Base-by-base conservation (phyloP, 2,888 invertebrate genomes). In the Salpingus planirostris region DNA sequence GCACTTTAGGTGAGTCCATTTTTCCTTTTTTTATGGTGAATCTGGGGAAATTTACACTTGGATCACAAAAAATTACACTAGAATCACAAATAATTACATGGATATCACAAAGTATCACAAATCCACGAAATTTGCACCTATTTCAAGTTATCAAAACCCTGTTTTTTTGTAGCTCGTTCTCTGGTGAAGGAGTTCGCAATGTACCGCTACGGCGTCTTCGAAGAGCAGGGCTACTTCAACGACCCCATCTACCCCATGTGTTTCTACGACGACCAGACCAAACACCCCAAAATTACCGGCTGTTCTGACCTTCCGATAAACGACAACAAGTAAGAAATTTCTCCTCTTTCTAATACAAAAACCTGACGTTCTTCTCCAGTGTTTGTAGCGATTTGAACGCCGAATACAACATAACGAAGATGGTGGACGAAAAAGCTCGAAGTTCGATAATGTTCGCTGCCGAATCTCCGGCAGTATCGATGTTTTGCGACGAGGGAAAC, bases 181-280 rank as follows among this genome's bases (percentile, higher is more conserved):
- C 50, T 79, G 18, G 67, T 76, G 1, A 71, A 72, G 46, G 73
- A 79, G 48, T 79, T 77, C 69, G 73, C 74, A 3, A 78, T 75
- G 60, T 76, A 74, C 49, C 69, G 78, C 1, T 80, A 78, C 60
- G 80, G 80, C 2, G 71, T 79, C 2, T 80, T 78, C 55, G 78
- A 78, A 46, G 79, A 79, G 55, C 69, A 71, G 37, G 77, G 78
- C 1, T 75, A 69, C 49, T 59, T 60, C 22, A 67, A 66, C 26
- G 76, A 77, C 52, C 65, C 68, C 1, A 65, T 74, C 18, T 76
- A 76, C 51, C 76, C 76, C 1, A 59, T 66, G 35, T 74, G 72
- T 45, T 73, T 71, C 36, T 62, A 60, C 35, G 64, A 64, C 38
- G 65, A 63, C 36, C 62, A 64, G 29, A 49, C 43, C 3, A 59